Percentiles rank a stretch among this genome's conserved stretches.
These are phyloP conservation scores for Bostrychus sinensis DNA, from an alignment of 2,113 vertebrate genomes.

Conservation along the genomic window DNA sequence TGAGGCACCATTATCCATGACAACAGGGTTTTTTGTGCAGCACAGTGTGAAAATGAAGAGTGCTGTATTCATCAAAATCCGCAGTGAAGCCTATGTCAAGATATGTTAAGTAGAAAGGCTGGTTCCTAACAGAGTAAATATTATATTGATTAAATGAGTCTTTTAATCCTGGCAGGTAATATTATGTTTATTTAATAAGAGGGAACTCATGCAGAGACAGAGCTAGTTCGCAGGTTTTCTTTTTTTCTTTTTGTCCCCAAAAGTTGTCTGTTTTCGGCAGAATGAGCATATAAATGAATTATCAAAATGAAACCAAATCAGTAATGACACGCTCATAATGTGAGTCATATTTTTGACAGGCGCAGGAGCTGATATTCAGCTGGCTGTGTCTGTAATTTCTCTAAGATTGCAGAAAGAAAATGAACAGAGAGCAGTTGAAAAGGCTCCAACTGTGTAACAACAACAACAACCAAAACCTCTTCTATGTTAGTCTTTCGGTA, in stretches of 20 bases:
- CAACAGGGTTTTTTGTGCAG: background rate
- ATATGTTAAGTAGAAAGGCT: slow-evolving; percentile 22
- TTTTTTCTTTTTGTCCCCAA: background rate
- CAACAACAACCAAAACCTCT: background rate
- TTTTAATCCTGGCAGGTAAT: slow-evolving; percentile 21
- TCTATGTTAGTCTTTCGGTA: slow-evolving; percentile 6
- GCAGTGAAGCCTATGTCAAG: slow-evolving; percentile 5
- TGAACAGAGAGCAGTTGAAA: slow-evolving; percentile 15
- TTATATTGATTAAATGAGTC: slow-evolving; percentile 10
- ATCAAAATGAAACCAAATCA: slow-evolving; percentile 17
- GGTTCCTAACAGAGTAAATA: slow-evolving; percentile 8
- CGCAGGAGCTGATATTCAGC: slow-evolving; percentile 15
- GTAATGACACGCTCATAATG: slow-evolving; percentile 14
- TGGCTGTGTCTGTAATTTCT: slow-evolving; percentile 11
- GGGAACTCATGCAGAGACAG: slow-evolving; percentile 7
- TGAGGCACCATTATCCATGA: background rate
- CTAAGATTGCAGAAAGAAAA: background rate
- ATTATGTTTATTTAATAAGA: slow-evolving; percentile 34
- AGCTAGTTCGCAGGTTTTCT: background rate
- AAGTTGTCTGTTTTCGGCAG: slow-evolving; percentile 2
- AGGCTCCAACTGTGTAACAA: slow-evolving; percentile 35
- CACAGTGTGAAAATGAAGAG: slow-evolving; percentile 7
- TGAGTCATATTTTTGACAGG: slow-evolving; percentile 2
- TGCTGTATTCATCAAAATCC: slow-evolving; percentile 19
- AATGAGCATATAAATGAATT: slow-evolving; percentile 16